These are phyloP conservation scores for Tetropium fuscum DNA, from an alignment of 2,888 invertebrate genomes.

Conservation along the genomic window DNA sequence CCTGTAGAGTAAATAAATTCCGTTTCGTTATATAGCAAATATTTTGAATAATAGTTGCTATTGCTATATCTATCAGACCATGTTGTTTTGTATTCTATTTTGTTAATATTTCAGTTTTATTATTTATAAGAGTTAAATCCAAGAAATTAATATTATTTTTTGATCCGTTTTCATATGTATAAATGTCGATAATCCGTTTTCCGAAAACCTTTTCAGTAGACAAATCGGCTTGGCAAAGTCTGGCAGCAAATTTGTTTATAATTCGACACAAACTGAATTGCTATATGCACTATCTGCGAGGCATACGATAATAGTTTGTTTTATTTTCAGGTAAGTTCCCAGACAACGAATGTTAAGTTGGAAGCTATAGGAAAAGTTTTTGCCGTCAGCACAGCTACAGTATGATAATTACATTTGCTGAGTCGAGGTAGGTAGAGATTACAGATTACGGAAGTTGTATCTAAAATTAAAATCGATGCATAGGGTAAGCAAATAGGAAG, in stretches of 20 bases:
- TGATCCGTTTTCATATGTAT: too few species aligned
- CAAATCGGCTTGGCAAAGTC: background rate
- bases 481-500: background rate
- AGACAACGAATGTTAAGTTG: constrained; percentile 4
- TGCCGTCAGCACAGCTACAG: constrained; percentile 1
- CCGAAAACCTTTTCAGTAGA: too few species aligned
- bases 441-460: constrained; percentile 10
- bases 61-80: too few species aligned
- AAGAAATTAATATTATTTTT: too few species aligned
- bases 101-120: too few species aligned
- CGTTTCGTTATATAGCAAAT: too few species aligned
- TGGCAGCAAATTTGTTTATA: constrained; percentile 1
- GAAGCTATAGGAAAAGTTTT: constrained; percentile 11
- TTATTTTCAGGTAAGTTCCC: constrained; percentile 36
- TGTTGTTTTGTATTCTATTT: too few species aligned
- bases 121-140: too few species aligned
- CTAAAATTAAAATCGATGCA: constrained; percentile 4
- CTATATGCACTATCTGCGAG: background rate
- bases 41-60: too few species aligned
- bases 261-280: constrained; percentile 1
- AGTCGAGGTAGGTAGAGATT: constrained; percentile 6
- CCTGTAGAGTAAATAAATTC: too few species aligned
- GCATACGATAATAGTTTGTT: constrained; percentile 25
- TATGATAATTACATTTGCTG: constrained; percentile 17
- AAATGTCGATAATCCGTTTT: too few species aligned